Evolutionary conservation across 2,113 vertebrate species (phyloP), one percentile per base, ranked within the genome.

Genomic region (Solenodon paradoxus): DNA sequence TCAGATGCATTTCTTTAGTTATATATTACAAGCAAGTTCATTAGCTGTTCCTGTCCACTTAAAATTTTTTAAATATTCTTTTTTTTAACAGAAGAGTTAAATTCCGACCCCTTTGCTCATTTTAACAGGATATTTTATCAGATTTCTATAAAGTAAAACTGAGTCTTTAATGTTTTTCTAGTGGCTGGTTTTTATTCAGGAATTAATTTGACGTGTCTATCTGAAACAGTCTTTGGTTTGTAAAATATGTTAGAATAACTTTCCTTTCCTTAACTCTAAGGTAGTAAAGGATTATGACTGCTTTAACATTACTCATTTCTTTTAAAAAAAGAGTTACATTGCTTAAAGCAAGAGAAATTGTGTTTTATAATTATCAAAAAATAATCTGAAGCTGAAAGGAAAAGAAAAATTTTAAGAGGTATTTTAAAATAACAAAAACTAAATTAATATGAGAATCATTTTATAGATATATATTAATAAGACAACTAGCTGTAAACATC

Each of bases 191-290:
- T 95, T 63, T 82, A 86, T 69, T 89, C 63, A 74, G 53, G 40
- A 96, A 94, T 93, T 95, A 85, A 90, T 82, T 74, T 94, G 68
- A 40, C 51, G n/a, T 66, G 40, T 61, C 42, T 75, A 80, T 84
- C 93, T 87, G 75, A 93, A 95, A 95, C 79, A 80, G 19, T 80
- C 66, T 80, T 96, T 35, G 88, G 17, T 93, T 49, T 93, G 78
- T 12, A 94, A 97, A 97, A 87, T 32, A 80, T 45, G 16, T 94
- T 79, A 94, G 47, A 96, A 96, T 69, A 89, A 32, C 28, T 95
- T 88, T 84, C 51, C 32, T 88, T 94, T 66, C 32, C 57, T 88
- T 90, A 91, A 89, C 35, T 94, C 57, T 59, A 89, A 71, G n/a
- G 53, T 55, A 9, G 45, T 40, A 79, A 32, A 72, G 22, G 40